Evolutionary conservation across 2,113 vertebrate species (phyloP).

Genomic region (Petrocephalus microphthalmus): DNA sequence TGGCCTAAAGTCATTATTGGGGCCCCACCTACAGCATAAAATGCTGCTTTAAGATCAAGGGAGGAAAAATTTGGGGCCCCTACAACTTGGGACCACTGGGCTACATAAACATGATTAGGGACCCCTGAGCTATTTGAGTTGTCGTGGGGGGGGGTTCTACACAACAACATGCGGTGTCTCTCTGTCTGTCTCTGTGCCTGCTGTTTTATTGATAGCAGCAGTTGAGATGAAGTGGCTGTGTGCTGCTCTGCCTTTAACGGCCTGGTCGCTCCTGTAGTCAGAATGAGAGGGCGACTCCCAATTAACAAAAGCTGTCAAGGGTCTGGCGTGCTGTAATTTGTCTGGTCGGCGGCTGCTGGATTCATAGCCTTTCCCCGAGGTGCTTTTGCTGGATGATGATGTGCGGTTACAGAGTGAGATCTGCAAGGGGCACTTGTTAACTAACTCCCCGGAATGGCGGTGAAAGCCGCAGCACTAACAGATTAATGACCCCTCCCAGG

Average conservation of each 20-base stretch:
- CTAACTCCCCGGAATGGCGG: background rate
- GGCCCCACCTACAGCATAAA: background rate
- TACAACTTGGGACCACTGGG: background rate
- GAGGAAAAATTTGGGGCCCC: background rate
- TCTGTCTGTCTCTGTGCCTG: background rate
- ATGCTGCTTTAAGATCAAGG: too few species aligned
- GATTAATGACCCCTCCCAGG: slow-evolving; percentile 18
- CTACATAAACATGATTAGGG: background rate
- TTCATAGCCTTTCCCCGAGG: slow-evolving; percentile 11
- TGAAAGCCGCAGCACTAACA: slow-evolving; percentile 9
- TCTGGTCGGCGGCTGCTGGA: background rate
- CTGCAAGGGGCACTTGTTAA: slow-evolving; percentile 11
- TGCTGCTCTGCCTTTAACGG: background rate
- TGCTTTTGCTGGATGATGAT: slow-evolving; percentile 1
- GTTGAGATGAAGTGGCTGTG: background rate
- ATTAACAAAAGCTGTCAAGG: slow-evolving; percentile 8
- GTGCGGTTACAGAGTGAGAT: background rate
- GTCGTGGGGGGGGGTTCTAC: background rate
- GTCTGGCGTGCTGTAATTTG: background rate
- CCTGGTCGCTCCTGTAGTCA: background rate
- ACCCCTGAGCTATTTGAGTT: background rate
- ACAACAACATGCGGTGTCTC: background rate
- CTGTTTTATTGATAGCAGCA: background rate
- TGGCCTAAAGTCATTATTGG: background rate
- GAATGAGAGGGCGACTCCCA: background rate